Base-by-base conservation (phyloP, 2,888 invertebrate species). In the Drosophila rubida region DNA sequence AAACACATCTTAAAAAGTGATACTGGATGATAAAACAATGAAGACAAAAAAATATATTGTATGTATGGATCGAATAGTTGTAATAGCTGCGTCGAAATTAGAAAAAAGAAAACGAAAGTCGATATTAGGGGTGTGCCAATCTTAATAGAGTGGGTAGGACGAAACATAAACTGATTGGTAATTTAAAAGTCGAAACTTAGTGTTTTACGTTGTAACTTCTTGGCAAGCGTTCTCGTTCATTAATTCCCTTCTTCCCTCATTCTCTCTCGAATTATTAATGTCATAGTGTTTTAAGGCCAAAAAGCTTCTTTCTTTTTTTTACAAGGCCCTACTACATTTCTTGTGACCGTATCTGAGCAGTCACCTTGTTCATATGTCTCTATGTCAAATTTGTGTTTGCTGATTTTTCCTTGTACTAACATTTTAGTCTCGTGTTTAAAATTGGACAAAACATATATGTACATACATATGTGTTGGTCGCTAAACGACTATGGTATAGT, bases 1-100 rank as follows among this genome's bases (percentile, higher is more conserved):
- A 81, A 88, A 89, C 78, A 79, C 78, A 83, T 87, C 73, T 78
- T 83, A 75, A 79, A 75, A 69, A 69, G 69, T 80, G 72, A 70
- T 62, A 79, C 61, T 41, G 62, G 53, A 69, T 75, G 64, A 69
- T 61, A 49, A 82, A 69, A 39, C 39, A 68, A 55, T 65, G 30
- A 54, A 61, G 44, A 61, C n/a, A 62, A 45, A 61, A 46, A 61
- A 62, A 55, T 49, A 42, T 70, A 66, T 55, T 6, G 35, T 37
- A 59, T 54, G 50, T 55, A 49, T 48, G 35, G 45, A 44, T 50
- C 41, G 58, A 55, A 64, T 50, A 35, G 32, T 32, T 32, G n/a
- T n/a, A 71, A 63, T 37, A 72, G 72, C 64, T 67, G 59, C 50
- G 39, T 55, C 13, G 46, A 41, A 61, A 55, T 41, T 44, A 32